These are phyloP conservation scores for Euleptes europaea DNA, from an alignment of 2,113 vertebrate species.

Conservation along the genomic window DNA sequence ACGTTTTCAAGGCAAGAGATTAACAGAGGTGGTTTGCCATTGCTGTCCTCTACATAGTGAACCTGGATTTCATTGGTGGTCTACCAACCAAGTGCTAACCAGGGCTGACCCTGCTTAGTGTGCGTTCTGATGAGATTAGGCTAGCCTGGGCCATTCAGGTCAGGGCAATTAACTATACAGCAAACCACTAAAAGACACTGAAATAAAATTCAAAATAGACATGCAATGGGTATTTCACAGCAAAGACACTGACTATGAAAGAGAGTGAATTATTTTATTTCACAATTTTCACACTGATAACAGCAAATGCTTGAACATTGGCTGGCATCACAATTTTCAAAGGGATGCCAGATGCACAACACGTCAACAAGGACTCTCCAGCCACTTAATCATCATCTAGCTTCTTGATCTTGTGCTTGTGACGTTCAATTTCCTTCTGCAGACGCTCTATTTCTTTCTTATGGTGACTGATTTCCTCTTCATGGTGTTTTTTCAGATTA, in stretches of 20 bases:
- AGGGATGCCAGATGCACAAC: background rate
- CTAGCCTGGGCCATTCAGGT: too few species aligned
- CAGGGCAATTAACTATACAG: too few species aligned
- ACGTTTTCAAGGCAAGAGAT: too few species aligned
- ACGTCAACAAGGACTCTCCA: background rate
- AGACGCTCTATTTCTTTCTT: conserved; percentile 89
- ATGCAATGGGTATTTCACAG: background rate
- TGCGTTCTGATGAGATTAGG: too few species aligned
- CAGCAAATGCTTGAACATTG: background rate
- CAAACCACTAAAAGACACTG: background rate
- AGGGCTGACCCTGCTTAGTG: too few species aligned
- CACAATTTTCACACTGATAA: conserved; percentile 14
- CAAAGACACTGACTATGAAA: background rate
- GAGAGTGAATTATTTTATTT: conserved; percentile 60
- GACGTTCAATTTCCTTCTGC: conserved; percentile 89
- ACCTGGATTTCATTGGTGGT: too few species aligned
- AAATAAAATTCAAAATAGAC: background rate
- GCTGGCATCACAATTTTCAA: conserved; percentile 31
- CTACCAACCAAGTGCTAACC: too few species aligned
- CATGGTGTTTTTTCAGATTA: conserved; percentile 82
- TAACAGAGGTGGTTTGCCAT: too few species aligned
- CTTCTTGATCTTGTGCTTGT: conserved; percentile 85
- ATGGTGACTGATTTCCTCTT: conserved; percentile 89
- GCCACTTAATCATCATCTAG: conserved; percentile 75
- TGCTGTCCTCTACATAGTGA: too few species aligned